phyloP scores from a whole-genome alignment of 2,113 vertebrate species.

The Platysteira castanea region DNA sequence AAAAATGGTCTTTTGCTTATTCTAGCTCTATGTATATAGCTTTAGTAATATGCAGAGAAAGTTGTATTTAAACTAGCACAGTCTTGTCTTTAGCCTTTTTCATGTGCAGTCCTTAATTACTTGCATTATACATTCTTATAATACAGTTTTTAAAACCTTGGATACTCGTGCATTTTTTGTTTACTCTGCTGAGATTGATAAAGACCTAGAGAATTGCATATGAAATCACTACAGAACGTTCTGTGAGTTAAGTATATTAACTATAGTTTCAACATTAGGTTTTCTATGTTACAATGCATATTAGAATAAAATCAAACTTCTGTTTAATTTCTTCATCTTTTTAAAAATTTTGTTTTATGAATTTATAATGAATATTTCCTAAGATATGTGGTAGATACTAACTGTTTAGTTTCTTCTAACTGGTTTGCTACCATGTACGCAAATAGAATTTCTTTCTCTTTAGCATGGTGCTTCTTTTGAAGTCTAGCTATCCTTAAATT shows the following conservation, averaged over 20 bases:
- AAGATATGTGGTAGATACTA: background rate
- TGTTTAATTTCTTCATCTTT: background rate
- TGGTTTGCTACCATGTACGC: background rate
- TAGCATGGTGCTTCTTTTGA: background rate
- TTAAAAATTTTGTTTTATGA: background rate
- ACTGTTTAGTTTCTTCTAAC: background rate
- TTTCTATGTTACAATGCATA: background rate
- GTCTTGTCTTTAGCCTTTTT: background rate
- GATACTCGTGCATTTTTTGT: background rate
- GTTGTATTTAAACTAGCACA: background rate
- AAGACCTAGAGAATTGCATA: background rate
- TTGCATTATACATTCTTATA: background rate
- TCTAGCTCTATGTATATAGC: background rate
- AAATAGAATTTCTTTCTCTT: background rate
- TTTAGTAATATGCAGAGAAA: background rate
- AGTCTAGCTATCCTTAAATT: background rate
- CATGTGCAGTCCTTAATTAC: background rate
- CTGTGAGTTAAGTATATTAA: background rate
- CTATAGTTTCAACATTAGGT: background rate
- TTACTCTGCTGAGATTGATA: background rate
- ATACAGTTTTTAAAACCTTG: background rate
- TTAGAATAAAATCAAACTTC: background rate
- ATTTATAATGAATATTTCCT: background rate
- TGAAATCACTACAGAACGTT: background rate
- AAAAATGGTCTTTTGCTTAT: background rate